Percentiles rank a stretch among this genome's conserved stretches.
Evolutionary conservation across 30 jellyfish, hydroid and myxozoan species (phyloP).

Genomic region (Aurelia aurita): DNA sequence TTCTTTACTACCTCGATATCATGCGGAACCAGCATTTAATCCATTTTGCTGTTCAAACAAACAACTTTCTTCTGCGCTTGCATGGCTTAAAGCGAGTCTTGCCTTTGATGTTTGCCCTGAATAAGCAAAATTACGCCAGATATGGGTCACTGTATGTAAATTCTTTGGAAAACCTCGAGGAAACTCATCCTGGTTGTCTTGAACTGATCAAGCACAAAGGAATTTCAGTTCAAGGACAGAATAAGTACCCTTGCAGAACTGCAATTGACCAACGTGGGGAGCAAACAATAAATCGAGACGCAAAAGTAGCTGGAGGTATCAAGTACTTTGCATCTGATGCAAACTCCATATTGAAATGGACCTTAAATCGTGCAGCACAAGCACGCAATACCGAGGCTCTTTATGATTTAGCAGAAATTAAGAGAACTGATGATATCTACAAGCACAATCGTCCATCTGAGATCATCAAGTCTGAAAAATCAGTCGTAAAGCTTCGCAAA

Average conservation of each 20-base stretch:
- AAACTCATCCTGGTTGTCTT: slow-evolving; percentile 11
- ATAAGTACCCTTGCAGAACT: slow-evolving; percentile 20
- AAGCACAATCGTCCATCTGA: slow-evolving; percentile 11
- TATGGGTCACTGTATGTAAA: slow-evolving; percentile 12
- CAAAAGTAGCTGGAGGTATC: slow-evolving; percentile 56
- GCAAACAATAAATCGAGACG: slow-evolving; percentile 62
- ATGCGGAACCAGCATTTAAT: slow-evolving; percentile 28
- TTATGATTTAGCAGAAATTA: slow-evolving; percentile 24
- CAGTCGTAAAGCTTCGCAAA: slow-evolving; percentile 2
- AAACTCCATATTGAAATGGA: slow-evolving; percentile 30
- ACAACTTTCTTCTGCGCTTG: slow-evolving; percentile 28
- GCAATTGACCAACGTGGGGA: slow-evolving; percentile 54
- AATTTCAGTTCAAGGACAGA: slow-evolving; percentile 12
- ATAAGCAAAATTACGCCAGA: slow-evolving; percentile 29
- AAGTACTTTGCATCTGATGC: slow-evolving; percentile 32
- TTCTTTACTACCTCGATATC: slow-evolving; percentile 23
- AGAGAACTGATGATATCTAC: background rate
- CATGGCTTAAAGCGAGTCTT: background rate
- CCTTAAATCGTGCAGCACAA: slow-evolving; percentile 35
- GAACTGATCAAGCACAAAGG: slow-evolving; percentile 9
- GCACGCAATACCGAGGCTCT: slow-evolving; percentile 49
- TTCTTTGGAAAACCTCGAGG: slow-evolving; percentile 3
- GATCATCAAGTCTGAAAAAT: slow-evolving; percentile 15
- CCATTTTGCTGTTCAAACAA: slow-evolving; percentile 11
- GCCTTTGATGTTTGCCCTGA: background rate